A percentile compares a stretch with the other conserved stretches of the same genome.
These are phyloP conservation scores for Eublepharis macularius DNA, from an alignment of 2,113 vertebrate species.

Conservation along the genomic window DNA sequence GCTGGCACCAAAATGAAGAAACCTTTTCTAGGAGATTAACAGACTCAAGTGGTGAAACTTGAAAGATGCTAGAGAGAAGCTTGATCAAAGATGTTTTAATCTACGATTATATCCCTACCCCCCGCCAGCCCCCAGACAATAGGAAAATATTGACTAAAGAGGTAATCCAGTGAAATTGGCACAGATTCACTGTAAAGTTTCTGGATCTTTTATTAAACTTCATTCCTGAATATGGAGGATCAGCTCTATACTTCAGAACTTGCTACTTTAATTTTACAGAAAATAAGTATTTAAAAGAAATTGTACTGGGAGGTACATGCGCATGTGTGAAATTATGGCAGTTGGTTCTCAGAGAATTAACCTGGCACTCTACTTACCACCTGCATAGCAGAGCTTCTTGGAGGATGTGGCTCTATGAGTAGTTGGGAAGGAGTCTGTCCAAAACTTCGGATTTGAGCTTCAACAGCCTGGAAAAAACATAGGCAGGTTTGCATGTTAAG, in stretches of 20 bases:
- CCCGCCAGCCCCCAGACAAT: background rate
- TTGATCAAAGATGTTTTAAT: background rate
- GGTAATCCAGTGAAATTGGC: background rate
- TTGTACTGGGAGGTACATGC: background rate
- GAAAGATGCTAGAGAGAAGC: slow-evolving; percentile 29
- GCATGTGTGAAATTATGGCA: background rate
- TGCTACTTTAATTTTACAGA: background rate
- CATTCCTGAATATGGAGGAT: background rate
- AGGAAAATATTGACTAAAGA: background rate
- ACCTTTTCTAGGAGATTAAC: slow-evolving; percentile 23
- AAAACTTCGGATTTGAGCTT: slow-evolving; percentile 97
- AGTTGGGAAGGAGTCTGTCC: slow-evolving; percentile 97
- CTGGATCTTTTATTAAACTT: background rate
- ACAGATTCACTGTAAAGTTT: background rate
- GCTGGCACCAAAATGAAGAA: background rate
- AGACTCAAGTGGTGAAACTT: slow-evolving; percentile 55
- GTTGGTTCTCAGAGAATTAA: slow-evolving; percentile 34
- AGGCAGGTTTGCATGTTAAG: slow-evolving; percentile 80
- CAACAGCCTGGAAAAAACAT: slow-evolving; percentile 87
- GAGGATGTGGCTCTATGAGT: slow-evolving; percentile 95
- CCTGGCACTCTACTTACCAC: slow-evolving; percentile 84
- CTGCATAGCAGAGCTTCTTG: slow-evolving; percentile 97
- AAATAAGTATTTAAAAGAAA: background rate
- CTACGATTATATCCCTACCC: too few relatives aligned
- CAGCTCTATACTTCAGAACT: background rate